Evolutionary conservation across 1,140 invertebrate species (phyloP), one percentile per base, ranked within the genome.

Genomic region (Eulimnadia texana): DNA sequence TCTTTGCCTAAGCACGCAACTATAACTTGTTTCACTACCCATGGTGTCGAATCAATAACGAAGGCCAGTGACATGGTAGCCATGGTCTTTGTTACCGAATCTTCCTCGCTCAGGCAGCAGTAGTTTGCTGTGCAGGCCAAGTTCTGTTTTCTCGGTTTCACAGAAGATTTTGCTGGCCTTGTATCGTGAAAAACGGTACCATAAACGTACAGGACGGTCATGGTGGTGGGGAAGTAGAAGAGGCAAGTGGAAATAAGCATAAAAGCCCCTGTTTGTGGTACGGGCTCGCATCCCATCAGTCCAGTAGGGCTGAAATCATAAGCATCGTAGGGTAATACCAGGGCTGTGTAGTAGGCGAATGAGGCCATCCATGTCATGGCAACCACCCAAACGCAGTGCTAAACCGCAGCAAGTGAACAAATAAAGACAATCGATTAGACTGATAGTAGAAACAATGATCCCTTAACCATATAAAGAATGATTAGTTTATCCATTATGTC

Each of bases 131-230:
- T 67, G 85, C 1, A 55, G 19, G n/a, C 19, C 22, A 55, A 24
- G n/a, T 55, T n/a, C n/a, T 59, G 42, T 33, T 27, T 19, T 61
- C 23, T 42, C 22, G n/a, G 22, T n/a, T 53, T 60, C 27, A 47
- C 55, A 74, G 74, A 63, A 73, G 72, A 72, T 84, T 85, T 61
- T 83, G 74, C 49, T 58, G 6, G 53, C 33, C 59, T 87, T 87
- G n/a, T n/a, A 68, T 87, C 84, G 72, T 90, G 86, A 70, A 90
- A 89, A 29, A 86, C 87, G 13, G 86, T 88, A 19, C 86, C 87
- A 70, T 90, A 90, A 72, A 86, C 89, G 72, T 90, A 90, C 86
- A 90, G 90, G 65, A 90, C 76, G 49, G 87, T 83, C 87, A 90
- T 90, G 23, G 87, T 90, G 19, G 86, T 89, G 19, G 87, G 86